These are phyloP conservation scores for Rotaria sp. DNA, from an alignment of 2,888 invertebrate genomes.

Conservation along the genomic window DNA sequence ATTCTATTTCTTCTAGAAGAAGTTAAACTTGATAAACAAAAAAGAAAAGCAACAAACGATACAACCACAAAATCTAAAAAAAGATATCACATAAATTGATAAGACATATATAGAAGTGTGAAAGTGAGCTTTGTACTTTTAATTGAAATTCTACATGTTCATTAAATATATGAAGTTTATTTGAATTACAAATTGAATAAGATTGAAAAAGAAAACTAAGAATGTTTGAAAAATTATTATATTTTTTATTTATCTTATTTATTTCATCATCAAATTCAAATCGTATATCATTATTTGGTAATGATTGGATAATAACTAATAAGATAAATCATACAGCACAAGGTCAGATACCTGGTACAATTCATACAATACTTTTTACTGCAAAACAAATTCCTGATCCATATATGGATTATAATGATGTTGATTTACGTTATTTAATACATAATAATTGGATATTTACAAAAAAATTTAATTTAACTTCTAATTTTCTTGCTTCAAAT, in stretches of 20 bases:
- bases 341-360: not conserved
- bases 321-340: not conserved
- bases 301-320: not conserved
- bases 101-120: not conserved
- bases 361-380: constrained; percentile 21
- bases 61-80: not conserved
- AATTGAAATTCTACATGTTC: not conserved
- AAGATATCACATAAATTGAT: not conserved
- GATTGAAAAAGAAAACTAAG: not conserved
- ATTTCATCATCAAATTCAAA: not conserved
- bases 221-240: not conserved
- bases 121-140: not conserved
- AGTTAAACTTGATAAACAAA: not conserved
- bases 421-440: not conserved
- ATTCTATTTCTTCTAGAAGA: not conserved
- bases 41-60: not conserved
- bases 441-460: not conserved
- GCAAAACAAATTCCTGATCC: not conserved
- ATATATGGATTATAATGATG: not conserved
- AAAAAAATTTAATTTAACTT: not conserved
- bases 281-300: not conserved
- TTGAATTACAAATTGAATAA: not conserved
- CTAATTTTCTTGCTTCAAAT: not conserved
- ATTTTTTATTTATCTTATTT: not conserved
- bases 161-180: not conserved